These are phyloP conservation scores for Drosophila prolongata DNA, from an alignment of 2,888 invertebrate genomes.

Conservation along the genomic window DNA sequence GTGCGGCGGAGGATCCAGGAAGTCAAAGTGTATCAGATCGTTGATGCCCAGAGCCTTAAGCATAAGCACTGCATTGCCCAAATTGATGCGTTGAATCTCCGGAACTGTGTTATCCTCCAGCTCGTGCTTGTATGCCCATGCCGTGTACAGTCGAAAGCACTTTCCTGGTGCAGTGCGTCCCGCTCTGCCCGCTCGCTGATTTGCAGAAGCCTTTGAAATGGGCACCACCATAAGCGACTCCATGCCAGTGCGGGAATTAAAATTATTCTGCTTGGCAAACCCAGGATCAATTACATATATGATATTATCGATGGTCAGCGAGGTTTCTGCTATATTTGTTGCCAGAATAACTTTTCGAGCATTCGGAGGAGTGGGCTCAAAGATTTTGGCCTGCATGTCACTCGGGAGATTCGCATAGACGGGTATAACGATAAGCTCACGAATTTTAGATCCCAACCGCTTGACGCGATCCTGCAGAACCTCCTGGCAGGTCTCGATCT, in stretches of 20 bases:
- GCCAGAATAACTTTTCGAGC: slow-evolving; percentile 98
- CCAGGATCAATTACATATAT: slow-evolving; percentile 99
- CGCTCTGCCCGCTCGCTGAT: slow-evolving; percentile 98
- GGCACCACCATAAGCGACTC: slow-evolving; percentile 99
- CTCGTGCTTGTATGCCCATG: slow-evolving; percentile 99
- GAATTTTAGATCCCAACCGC: slow-evolving; percentile 95
- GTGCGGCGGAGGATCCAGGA: slow-evolving; percentile 98
- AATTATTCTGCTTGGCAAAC: slow-evolving; percentile 99
- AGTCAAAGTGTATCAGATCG: slow-evolving; percentile 99
- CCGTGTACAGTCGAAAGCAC: slow-evolving; percentile 98
- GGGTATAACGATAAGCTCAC: slow-evolving; percentile 95
- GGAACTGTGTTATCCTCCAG: slow-evolving; percentile 99
- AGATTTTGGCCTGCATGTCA: slow-evolving; percentile 99
- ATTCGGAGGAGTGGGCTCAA: slow-evolving; percentile 98
- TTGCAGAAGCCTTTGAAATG: slow-evolving; percentile 98
- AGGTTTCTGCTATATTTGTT: slow-evolving; percentile 99
- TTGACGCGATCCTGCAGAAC: slow-evolving; percentile 95
- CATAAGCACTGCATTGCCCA: slow-evolving; percentile 97
- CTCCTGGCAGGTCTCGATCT: slow-evolving; percentile 95
- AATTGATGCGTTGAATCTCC: slow-evolving; percentile 98
- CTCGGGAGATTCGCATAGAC: slow-evolving; percentile 99
- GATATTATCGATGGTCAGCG: slow-evolving; percentile 99
- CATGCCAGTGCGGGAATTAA: slow-evolving; percentile 98
- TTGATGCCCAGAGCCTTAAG: slow-evolving; percentile 98
- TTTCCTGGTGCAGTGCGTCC: slow-evolving; percentile 98